phyloP scores from a whole-genome alignment of 2,888 invertebrate species.

The Cantharis nigra region DNA sequence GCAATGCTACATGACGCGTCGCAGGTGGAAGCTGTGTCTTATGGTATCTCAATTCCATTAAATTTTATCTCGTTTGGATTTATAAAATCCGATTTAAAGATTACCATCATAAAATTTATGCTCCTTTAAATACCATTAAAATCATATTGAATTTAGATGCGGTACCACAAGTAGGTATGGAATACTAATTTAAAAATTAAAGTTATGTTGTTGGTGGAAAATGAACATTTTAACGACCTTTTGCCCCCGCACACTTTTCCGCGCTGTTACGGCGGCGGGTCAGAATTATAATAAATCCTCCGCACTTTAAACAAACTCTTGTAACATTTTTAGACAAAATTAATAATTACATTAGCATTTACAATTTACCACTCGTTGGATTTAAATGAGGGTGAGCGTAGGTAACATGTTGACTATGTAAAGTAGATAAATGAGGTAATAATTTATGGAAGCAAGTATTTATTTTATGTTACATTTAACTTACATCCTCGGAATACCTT shows the following conservation, averaged over 20 bases:
- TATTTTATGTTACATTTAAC: background rate
- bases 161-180: background rate
- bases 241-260: background rate
- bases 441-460: background rate
- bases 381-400: background rate
- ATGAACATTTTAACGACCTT: background rate
- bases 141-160: background rate
- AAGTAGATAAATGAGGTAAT: background rate
- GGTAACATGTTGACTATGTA: background rate
- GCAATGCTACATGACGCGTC: background rate
- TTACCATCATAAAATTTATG: background rate
- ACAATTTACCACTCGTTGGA: background rate
- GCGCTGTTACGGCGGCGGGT: background rate
- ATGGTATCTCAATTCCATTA: slow-evolving; percentile 33
- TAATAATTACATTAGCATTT: background rate
- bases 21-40: slow-evolving; percentile 30
- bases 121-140: background rate
- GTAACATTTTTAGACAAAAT: background rate
- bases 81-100: slow-evolving; percentile 15
- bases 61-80: slow-evolving; percentile 28
- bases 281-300: background rate
- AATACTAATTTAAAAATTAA: background rate
- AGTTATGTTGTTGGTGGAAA: background rate
- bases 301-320: background rate
- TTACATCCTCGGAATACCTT: background rate